Base-by-base conservation (phyloP, 2,797 vertebrate genomes). In the Betta splendens region DNA sequence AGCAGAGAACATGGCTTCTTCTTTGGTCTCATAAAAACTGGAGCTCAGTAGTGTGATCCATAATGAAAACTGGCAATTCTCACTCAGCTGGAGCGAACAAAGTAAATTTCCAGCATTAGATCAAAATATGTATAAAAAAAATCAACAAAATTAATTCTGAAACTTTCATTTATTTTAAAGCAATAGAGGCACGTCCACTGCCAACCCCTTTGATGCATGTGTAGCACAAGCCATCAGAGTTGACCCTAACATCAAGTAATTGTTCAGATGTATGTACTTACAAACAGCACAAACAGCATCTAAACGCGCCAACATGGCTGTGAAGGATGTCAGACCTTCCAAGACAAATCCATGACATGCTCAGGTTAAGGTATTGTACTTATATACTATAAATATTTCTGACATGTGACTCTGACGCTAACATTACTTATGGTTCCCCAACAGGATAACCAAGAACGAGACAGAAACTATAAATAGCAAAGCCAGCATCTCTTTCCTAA, bases 1-100 rank as follows among this genome's bases (percentile, higher is more conserved):
- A 71, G 53, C 52, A 31, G 56, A 56, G 47, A 64, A 59, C 65
- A 72, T 66, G 18, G 32, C 56, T 74, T 16, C 36, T 50, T 46
- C 3, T 52, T 53, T 53, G 64, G 59, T 63, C 25, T 57, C 53
- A 21, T 26, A 32, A 49, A 77, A 73, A 75, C 31, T 39, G 28
- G 31, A 44, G 58, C 55, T 74, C 61, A 45, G 17, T 22, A 44
- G 21, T 5, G 20, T 35, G 49, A 77, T 54, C 50, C 36, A 21
- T 9, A 51, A 55, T 35, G 42, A 64, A 64, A 47, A 58, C 5
- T 42, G 29, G 74, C 49, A 47, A 50, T 69, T 53, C 42, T 55
- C 18, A 7, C 47, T 53, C 31, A 57, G 53, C 46, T n/a, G n/a
- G n/a, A 29, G 18, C 51, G 52, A 16, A 39, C 2, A 47, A 18